phyloP scores from a whole-genome alignment of 2,888 invertebrate species.

The Epirrita christyi region DNA sequence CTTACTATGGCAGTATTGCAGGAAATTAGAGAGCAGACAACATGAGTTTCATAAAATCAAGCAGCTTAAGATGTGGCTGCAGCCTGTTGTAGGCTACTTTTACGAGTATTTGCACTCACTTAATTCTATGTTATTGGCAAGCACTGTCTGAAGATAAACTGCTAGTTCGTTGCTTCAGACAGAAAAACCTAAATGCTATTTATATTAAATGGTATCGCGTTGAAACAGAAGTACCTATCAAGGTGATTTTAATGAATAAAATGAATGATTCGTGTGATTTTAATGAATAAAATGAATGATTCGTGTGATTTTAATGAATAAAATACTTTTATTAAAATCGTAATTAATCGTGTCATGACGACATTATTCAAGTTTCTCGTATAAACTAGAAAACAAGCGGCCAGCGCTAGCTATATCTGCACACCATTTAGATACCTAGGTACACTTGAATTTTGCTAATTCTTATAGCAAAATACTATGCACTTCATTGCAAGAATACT shows the following conservation, averaged over 20 bases:
- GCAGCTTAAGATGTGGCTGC: slow-evolving; percentile 68
- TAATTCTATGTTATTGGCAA: slow-evolving; percentile 49
- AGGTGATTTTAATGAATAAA: no score
- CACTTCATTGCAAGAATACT: slow-evolving; percentile 37
- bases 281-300: no score
- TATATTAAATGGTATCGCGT: no score
- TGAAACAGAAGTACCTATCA: no score
- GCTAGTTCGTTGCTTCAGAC: slow-evolving; percentile 8
- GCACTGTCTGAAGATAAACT: slow-evolving; percentile 27
- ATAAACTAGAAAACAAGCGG: slow-evolving; percentile 57
- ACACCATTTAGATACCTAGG: no score
- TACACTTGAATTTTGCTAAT: slow-evolving; percentile 39
- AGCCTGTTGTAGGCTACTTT: slow-evolving; percentile 42
- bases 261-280: no score
- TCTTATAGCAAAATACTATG: slow-evolving; percentile 17
- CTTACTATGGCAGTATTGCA: slow-evolving; percentile 72
- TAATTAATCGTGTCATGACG: slow-evolving; percentile 9
- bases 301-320: no score
- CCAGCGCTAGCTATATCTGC: slow-evolving; percentile 59
- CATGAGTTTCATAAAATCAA: slow-evolving; percentile 69
- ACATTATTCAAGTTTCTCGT: slow-evolving; percentile 41
- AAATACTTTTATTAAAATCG: slow-evolving; percentile 4
- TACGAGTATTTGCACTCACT: slow-evolving; percentile 27
- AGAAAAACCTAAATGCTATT: slow-evolving; percentile 30
- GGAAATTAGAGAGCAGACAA: slow-evolving; percentile 74